A percentile compares a stretch with the other conserved stretches of the same genome.
These are phyloP conservation scores for Pollimyrus isidori DNA, from an alignment of 2,113 vertebrate species.

Conservation along the genomic window DNA sequence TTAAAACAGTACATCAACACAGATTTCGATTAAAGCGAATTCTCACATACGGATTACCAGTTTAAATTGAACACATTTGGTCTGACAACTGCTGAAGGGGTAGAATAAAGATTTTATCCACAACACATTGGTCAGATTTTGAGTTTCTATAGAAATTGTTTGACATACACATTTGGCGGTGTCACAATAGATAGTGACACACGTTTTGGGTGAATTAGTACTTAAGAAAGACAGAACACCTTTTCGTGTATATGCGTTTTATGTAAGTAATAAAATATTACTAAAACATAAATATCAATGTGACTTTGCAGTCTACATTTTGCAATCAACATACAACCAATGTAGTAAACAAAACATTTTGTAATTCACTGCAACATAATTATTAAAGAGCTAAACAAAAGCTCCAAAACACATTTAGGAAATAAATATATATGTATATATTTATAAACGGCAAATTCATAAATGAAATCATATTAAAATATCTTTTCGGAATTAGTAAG, in stretches of 20 bases:
- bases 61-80: constrained; percentile 34
- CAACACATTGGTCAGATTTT: constrained; percentile 25
- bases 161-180: constrained; percentile 33
- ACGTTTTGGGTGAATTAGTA: constrained; percentile 27
- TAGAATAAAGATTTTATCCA: constrained; percentile 25
- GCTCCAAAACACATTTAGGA: constrained; percentile 80
- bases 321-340: constrained; percentile 88
- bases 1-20: constrained; percentile 50
- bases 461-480: constrained; percentile 93
- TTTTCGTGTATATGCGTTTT: constrained; percentile 95
- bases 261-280: constrained; percentile 99
- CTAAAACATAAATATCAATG: constrained; percentile 99
- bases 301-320: constrained; percentile 95
- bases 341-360: constrained; percentile 73
- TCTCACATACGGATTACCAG: constrained; percentile 28
- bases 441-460: constrained; percentile 83
- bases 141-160: constrained; percentile 14
- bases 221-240: constrained; percentile 83
- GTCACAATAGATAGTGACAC: constrained; percentile 40
- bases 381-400: constrained; percentile 73
- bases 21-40: constrained; percentile 41
- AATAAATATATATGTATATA: constrained; percentile 83
- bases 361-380: constrained; percentile 81
- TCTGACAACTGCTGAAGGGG: constrained; percentile 23
- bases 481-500: constrained; percentile 85